Conservation (phyloP, 2,888 invertebrate genomes). For the Melieria crassipennis region DNA sequence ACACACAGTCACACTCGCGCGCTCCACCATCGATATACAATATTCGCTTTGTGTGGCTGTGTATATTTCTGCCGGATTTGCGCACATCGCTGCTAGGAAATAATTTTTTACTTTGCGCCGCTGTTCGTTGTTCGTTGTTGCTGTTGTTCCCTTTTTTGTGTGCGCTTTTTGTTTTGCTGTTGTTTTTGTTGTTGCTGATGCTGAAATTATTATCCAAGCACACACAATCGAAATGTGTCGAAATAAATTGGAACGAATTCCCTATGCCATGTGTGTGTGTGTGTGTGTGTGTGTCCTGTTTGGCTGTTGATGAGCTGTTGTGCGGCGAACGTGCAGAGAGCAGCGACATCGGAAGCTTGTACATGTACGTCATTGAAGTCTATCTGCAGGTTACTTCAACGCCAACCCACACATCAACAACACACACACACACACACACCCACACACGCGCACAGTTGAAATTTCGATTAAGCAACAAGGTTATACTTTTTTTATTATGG, state of each 20-base stretch:
- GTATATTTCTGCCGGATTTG: not conserved
- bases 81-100: not conserved
- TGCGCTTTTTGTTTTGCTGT: not conserved
- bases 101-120: not conserved
- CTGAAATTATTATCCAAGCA: not conserved
- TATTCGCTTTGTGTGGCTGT: too few species aligned
- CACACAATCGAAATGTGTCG: conserved; percentile 16
- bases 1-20: too few species aligned
- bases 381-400: not conserved
- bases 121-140: too few species aligned
- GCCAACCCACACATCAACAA: not conserved
- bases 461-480: conserved; percentile 16
- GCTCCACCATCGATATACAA: too few species aligned
- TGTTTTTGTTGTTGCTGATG: not conserved
- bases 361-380: not conserved
- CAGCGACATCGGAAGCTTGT: not conserved
- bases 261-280: not conserved
- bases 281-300: not conserved
- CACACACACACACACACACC: not conserved
- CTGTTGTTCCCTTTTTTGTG: not conserved
- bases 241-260: conserved; percentile 11
- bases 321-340: not conserved
- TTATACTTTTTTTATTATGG: not conserved
- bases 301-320: not conserved
- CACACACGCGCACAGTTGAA: not conserved